Evolutionary conservation across 2,888 invertebrate species (phyloP).

Genomic region (Cerastis leucographa): DNA sequence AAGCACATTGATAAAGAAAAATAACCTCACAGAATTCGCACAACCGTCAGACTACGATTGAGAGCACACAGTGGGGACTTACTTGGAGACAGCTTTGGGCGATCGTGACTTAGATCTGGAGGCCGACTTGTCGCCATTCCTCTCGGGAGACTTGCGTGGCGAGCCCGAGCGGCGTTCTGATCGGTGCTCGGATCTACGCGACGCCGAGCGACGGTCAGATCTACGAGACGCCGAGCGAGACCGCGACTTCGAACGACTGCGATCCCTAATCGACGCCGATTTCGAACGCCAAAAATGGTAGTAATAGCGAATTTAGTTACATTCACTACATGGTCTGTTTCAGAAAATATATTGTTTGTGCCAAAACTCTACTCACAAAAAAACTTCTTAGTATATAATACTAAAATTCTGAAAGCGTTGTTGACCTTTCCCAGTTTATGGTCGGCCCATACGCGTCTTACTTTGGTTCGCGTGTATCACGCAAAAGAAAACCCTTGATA

Average conservation of each 20-base stretch:
- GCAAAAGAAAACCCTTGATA: background rate
- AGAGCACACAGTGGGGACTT: conserved; percentile 80
- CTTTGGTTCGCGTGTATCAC: background rate
- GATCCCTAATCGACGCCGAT: conserved; percentile 79
- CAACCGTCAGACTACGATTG: conserved; percentile 77
- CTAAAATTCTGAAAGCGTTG: background rate
- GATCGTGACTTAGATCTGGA: conserved; percentile 89
- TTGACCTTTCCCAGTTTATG: background rate
- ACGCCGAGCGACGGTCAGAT: conserved; percentile 71
- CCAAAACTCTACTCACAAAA: conserved; percentile 21
- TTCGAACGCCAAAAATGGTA: conserved; percentile 67
- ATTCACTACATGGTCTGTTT: conserved; percentile 46
- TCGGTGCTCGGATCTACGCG: conserved; percentile 76
- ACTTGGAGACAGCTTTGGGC: conserved; percentile 83
- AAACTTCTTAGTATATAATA: background rate
- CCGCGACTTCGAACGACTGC: conserved; percentile 83
- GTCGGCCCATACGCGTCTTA: no score
- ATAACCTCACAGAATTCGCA: conserved; percentile 73
- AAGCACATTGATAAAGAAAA: conserved; percentile 60
- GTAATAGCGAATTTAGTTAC: conserved; percentile 68
- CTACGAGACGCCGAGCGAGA: conserved; percentile 68
- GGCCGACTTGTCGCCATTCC: conserved; percentile 77
- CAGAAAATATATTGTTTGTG: conserved; percentile 31
- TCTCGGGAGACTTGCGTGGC: conserved; percentile 68
- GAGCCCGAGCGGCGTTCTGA: conserved; percentile 73